A percentile compares a stretch with the other conserved stretches of the same genome.
phyloP scores from a whole-genome alignment of 35 echinoderm and acorn worm genomes.

The Ophioderma brevispina region DNA sequence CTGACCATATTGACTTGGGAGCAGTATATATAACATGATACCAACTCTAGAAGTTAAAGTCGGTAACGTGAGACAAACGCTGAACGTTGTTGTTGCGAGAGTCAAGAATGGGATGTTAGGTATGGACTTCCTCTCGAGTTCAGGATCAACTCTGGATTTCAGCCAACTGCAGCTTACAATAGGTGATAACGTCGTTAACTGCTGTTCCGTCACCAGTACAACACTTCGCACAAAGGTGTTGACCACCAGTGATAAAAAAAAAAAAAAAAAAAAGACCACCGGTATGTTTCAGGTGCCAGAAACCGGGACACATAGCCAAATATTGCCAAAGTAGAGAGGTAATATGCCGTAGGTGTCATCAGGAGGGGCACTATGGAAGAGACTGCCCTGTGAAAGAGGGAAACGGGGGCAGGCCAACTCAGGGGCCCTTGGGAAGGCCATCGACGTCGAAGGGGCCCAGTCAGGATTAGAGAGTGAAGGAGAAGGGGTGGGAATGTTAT shows the following conservation, averaged over 20 bases:
- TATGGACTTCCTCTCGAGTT: not conserved
- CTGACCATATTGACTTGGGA: not conserved
- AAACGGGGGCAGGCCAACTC: not conserved
- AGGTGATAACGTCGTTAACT: not conserved
- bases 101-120: not conserved
- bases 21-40: not conserved
- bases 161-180: not conserved
- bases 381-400: no score
- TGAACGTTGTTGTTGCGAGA: not conserved
- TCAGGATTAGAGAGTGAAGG: not conserved
- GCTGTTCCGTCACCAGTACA: not conserved
- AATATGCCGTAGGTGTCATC: no score
- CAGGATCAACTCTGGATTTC: not conserved
- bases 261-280: no score
- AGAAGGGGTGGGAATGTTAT: not conserved
- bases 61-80: not conserved
- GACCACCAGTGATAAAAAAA: not conserved
- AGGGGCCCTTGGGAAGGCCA: not conserved
- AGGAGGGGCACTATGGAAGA: no score
- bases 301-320: no score
- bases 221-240: not conserved
- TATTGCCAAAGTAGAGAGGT: no score
- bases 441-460: not conserved
- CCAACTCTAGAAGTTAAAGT: not conserved
- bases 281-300: no score